phyloP scores from a whole-genome alignment of 2,113 vertebrate species.

The Ageneiosus marmoratus region DNA sequence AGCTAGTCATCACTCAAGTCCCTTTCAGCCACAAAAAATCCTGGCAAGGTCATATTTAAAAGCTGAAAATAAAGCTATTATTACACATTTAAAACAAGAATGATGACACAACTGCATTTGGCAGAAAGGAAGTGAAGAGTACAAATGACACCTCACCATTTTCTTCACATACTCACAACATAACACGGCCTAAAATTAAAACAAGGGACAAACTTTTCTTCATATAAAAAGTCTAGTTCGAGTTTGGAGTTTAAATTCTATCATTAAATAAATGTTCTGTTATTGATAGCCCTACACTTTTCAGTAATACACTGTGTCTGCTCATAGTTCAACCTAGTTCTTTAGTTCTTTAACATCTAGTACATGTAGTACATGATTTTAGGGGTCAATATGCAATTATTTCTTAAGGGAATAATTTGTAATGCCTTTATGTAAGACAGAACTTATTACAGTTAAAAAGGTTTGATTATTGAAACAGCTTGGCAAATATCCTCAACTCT shows the following conservation, averaged over 20 bases:
- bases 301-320: not conserved
- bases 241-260: not conserved
- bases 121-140: not conserved
- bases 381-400: not conserved
- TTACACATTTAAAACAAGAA: not conserved
- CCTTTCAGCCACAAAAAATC: conserved; percentile 12
- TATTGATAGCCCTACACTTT: not conserved
- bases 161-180: not conserved
- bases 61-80: conserved; percentile 9
- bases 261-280: not conserved
- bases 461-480: not conserved
- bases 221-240: not conserved
- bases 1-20: conserved; percentile 18
- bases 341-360: not conserved
- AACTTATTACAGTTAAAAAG: not conserved
- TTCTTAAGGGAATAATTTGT: not conserved
- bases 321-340: not conserved
- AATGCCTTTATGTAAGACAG: not conserved
- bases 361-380: not conserved
- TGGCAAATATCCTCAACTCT: not conserved
- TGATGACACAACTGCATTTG: conserved; percentile 11
- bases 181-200: not conserved
- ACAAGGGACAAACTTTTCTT: not conserved
- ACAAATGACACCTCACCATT: not conserved
- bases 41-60: conserved; percentile 21